Evolutionary conservation across 2,797 vertebrate species (phyloP).

Genomic region (Gymnocypris eckloni): DNA sequence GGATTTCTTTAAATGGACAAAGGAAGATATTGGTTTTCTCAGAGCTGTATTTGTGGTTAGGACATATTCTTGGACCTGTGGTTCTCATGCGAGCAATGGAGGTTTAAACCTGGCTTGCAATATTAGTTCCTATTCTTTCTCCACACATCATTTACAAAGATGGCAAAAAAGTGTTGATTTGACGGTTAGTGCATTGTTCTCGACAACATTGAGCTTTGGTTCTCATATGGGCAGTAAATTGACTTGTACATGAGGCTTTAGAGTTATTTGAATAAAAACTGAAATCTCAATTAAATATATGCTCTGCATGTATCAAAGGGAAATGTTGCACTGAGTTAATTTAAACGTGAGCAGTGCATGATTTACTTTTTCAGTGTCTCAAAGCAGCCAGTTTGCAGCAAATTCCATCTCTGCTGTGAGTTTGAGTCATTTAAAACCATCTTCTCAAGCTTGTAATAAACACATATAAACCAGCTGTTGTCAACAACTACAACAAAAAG

Average conservation of each 20-base stretch:
- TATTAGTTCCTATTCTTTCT: neutral
- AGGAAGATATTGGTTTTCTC: neutral
- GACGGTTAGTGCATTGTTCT: neutral
- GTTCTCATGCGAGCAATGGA: neutral
- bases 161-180: neutral
- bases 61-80: neutral
- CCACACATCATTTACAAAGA: neutral
- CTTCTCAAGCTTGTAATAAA: neutral
- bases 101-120: neutral
- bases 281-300: neutral
- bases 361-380: neutral
- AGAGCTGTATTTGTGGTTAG: constrained; percentile 4
- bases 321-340: neutral
- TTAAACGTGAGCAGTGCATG: neutral
- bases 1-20: neutral
- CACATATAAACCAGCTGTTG: neutral
- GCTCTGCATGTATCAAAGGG: neutral
- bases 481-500: neutral
- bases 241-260: neutral
- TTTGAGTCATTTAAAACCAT: neutral
- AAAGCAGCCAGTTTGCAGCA: neutral
- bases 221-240: neutral
- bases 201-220: neutral
- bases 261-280: neutral
- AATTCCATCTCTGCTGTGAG: neutral